phyloP scores from a whole-genome alignment of 2,113 vertebrate species.

The Atlantisia rogersi region DNA sequence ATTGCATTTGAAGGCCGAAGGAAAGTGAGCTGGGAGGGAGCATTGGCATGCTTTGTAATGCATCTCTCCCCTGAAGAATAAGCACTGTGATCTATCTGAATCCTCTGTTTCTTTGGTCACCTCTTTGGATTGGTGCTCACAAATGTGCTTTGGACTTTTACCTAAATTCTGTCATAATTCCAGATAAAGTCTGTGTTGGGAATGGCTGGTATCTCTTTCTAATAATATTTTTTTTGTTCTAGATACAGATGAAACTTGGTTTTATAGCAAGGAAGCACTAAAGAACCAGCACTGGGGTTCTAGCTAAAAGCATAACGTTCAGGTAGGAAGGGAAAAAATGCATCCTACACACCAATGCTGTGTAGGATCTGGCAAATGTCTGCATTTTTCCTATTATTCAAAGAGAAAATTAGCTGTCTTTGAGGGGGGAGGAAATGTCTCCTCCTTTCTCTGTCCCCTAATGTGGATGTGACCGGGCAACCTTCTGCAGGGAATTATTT shows the following conservation, averaged over 20 bases:
- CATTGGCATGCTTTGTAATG: background rate
- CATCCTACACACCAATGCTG: background rate
- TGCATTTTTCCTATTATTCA: background rate
- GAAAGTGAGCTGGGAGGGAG: background rate
- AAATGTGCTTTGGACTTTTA: background rate
- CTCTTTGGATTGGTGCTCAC: background rate
- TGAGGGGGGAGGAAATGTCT: background rate
- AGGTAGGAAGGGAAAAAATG: background rate
- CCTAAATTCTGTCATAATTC: background rate
- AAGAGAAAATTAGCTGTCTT: background rate
- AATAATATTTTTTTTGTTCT: background rate
- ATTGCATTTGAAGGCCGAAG: background rate
- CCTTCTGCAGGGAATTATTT: background rate
- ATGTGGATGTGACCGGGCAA: background rate
- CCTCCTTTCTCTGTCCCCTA: background rate
- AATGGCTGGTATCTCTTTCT: background rate
- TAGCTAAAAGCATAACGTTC: constrained; percentile 10
- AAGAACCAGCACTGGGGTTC: background rate
- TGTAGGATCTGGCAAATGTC: background rate
- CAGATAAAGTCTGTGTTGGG: background rate
- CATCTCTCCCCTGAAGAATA: background rate
- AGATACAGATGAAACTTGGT: background rate
- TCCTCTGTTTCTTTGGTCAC: background rate
- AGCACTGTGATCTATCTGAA: background rate
- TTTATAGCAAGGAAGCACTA: constrained; percentile 35